Base-by-base conservation (phyloP, 1,140 invertebrate species). In the Lordiphosa stackelbergi region DNA sequence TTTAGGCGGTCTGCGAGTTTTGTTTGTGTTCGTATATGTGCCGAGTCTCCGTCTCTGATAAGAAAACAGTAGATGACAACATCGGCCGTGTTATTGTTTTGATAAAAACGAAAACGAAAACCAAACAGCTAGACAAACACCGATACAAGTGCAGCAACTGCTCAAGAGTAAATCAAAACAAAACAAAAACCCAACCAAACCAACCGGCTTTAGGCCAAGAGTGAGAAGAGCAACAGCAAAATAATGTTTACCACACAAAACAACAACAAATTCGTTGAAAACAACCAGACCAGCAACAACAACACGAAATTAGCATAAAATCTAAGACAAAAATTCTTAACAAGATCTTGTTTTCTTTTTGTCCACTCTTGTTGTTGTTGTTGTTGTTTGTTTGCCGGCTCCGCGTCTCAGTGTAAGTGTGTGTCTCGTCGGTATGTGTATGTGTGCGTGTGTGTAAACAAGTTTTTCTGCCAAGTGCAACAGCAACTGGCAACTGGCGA, bases 361-460 rank as follows among this genome's bases (percentile, higher is more conserved):
- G 43, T 35, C 11, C 12, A 9, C 28, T n/a, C n/a, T n/a, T 47
- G 49, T 42, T 62, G 36, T 63, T 48, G 36, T 22, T 63, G 43
- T 42, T 13, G 57, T 28, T 35, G 40, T 52, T 22, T 34, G 13
- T 11, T 49, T 16, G 48, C 37, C 22, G 37, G 22, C 38, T 5
- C 53, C 43, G 62, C 62, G 28, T 31, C 28, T 31, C 8, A 7
- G 63, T 66, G 46, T 66, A 28, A 40, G 48, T 73, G 59, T 73
- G 59, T 66, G 51, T 62, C 6, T 28, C 24, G 7, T 37, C 16
- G 13, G 16, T n/a, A 24, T 19, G 37, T 52, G 36, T 24, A 34
- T 57, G 59, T 58, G 65, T 73, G 55, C 55, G 68, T 77, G 73
- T 77, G 72, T 78, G 59, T 55, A 72, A 69, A 69, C 66, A 64